Evolutionary conservation across 2,888 invertebrate species (phyloP), one percentile per base, ranked within the genome.

Genomic region (Melanotus villosus): DNA sequence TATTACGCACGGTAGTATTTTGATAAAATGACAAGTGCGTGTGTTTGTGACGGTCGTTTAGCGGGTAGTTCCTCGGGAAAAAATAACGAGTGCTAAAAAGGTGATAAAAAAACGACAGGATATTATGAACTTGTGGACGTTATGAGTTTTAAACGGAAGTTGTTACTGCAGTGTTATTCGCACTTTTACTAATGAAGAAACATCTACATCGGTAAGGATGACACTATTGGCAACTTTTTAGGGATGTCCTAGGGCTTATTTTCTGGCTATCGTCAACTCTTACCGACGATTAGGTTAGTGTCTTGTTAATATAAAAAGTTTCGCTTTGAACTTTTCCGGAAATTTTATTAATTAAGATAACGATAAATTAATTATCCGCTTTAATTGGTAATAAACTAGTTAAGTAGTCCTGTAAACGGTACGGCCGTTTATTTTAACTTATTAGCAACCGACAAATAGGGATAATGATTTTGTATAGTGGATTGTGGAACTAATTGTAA

Each of bases 21-120:
- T 75, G 76, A 77, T 71, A 71, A 77, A 77, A 77, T 78, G 77
- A 78, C 77, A 78, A 78, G 78, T 78, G 77, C 76, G 78, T 76
- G 78, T 68, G 67, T 71, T 71, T 69, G 64, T 71, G 63, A 65
- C 68, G 63, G 62, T 63, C 57, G 67, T 67, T 60, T 60, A 65
- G 58, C 54, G 45, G 59, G 56, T 65, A 52, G 65, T 70, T 67
- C 47, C 16, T 64, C 43, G 21, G 16, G 34, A 59, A 45, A 64
- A 52, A 58, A 52, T 43, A 23, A 19, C 30, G 21, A 36, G 54
- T 47, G 30, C 32, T 18, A 18, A 32, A 62, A 47, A 47, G 9
- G 52, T 57, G 30, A 36, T 18, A 59, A 57, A 70, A 54, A n/a
- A n/a, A 34, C 34, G 16, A 36, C 21, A 7, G 41, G 62, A 68